A percentile compares a stretch with the other conserved stretches of the same genome.
phyloP scores from a whole-genome alignment of 2,113 vertebrate species.

The Oreochromis aureus region DNA sequence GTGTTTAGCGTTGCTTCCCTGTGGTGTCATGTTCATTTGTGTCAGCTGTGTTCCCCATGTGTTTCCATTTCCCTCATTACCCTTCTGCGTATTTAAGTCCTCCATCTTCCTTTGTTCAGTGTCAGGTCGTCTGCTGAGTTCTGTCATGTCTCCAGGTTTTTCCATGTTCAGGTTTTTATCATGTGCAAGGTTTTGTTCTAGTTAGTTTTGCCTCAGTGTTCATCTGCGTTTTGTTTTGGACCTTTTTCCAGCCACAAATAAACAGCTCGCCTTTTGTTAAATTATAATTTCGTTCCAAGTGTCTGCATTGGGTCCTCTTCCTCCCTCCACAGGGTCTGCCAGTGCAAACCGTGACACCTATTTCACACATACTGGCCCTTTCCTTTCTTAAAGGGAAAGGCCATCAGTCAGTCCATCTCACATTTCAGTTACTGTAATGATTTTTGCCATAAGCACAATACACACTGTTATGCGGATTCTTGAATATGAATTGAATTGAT shows the following conservation, averaged over 20 bases:
- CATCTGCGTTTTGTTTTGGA: neutral
- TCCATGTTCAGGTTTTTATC: neutral
- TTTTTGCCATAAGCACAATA: neutral
- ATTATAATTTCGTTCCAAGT: neutral
- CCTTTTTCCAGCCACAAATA: neutral
- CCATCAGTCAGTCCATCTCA: neutral
- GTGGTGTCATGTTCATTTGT: neutral
- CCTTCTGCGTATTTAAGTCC: neutral
- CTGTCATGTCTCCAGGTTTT: neutral
- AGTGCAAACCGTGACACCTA: neutral
- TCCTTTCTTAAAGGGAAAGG: neutral
- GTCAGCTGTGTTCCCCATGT: neutral
- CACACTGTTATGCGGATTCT: neutral
- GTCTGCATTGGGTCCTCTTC: neutral
- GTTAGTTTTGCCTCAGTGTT: neutral
- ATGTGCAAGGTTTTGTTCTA: neutral
- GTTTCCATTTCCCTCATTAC: neutral
- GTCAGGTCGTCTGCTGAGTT: rapidly evolving
- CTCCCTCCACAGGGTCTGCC: neutral
- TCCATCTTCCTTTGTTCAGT: neutral
- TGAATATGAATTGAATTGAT: neutral
- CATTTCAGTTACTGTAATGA: neutral
- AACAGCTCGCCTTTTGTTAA: neutral
- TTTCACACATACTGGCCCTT: neutral
- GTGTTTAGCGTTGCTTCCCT: neutral